Conservation (phyloP, 2,797 vertebrate genomes). For the Onychomys leucogaster region DNA sequence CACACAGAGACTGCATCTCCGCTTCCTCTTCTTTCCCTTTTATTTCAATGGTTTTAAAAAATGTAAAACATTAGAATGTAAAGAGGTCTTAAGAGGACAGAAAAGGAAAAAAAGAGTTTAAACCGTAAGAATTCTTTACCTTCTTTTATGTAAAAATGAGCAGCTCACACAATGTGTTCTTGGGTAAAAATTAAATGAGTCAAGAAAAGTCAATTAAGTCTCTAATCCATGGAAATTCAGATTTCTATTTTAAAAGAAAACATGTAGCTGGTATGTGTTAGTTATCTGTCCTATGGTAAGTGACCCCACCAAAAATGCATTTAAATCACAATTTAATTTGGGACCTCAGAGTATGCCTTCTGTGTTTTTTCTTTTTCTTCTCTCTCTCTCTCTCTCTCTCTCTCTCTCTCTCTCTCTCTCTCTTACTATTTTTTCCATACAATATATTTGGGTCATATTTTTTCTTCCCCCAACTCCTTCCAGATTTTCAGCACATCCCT, state of each 20-base stretch:
- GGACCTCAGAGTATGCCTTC: background rate
- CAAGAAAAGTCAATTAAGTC: background rate
- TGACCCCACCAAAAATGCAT: background rate
- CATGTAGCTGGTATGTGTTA: background rate
- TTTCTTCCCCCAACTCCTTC: background rate
- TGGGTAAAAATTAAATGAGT: conserved; percentile 21
- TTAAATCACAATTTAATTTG: background rate
- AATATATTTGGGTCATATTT: background rate
- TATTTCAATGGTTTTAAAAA: conserved; percentile 53
- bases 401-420: no score
- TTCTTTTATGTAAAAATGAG: background rate
- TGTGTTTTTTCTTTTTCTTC: background rate
- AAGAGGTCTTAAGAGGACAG: background rate
- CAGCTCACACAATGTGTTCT: background rate
- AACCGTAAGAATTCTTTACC: background rate
- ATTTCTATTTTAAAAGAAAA: conserved; percentile 20
- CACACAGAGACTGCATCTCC: background rate
- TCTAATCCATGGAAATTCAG: background rate
- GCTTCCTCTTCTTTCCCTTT: conserved; percentile 42
- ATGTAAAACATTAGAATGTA: conserved; percentile 9
- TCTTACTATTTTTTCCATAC: no score
- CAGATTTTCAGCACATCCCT: background rate
- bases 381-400: no score
- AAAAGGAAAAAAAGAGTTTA: conserved; percentile 67
- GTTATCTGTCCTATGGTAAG: background rate